phyloP scores from a whole-genome alignment of 1,140 invertebrate genomes.

The Linepithema humile region DNA sequence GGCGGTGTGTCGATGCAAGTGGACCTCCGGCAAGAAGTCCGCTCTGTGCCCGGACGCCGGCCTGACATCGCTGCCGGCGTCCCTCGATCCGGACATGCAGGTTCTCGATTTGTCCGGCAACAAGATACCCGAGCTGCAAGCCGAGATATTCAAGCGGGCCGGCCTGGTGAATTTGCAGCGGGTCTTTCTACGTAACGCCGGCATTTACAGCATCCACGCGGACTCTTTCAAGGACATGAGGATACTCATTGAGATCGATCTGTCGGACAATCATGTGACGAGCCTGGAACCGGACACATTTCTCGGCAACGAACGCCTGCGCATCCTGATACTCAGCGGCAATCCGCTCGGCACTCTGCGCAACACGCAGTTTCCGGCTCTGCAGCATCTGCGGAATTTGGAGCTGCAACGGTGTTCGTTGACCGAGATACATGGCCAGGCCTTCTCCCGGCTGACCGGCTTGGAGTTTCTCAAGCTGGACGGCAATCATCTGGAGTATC shows the following conservation, averaged over 20 bases:
- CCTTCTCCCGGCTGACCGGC: slow-evolving; percentile 88
- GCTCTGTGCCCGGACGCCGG: slow-evolving; percentile 92
- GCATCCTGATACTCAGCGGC: slow-evolving; percentile 88
- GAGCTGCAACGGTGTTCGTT: slow-evolving; percentile 92
- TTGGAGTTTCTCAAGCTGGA: slow-evolving; percentile 90
- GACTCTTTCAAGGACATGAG: slow-evolving; percentile 94
- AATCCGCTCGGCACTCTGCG: slow-evolving; percentile 88
- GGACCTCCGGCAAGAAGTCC: slow-evolving; percentile 95
- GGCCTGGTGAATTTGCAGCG: slow-evolving; percentile 93
- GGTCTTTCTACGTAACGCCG: slow-evolving; percentile 90
- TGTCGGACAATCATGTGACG: slow-evolving; percentile 90
- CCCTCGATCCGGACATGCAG: slow-evolving; percentile 92
- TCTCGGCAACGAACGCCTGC: slow-evolving; percentile 89
- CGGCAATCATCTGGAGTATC: slow-evolving; percentile 88
- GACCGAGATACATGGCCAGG: slow-evolving; percentile 88
- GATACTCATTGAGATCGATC: slow-evolving; percentile 94
- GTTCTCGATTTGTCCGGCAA: slow-evolving; percentile 93
- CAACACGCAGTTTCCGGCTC: slow-evolving; percentile 88
- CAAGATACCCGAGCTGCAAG: slow-evolving; percentile 89
- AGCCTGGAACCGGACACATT: slow-evolving; percentile 90
- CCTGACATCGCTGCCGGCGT: slow-evolving; percentile 89
- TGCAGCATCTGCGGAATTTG: slow-evolving; percentile 89
- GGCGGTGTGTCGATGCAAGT: slow-evolving; percentile 92
- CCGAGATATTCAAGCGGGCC: slow-evolving; percentile 91
- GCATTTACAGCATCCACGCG: slow-evolving; percentile 90